Percentiles rank a stretch among this genome's conserved stretches.
These are phyloP conservation scores for Galerucella nymphaeae DNA, from an alignment of 2,888 invertebrate species.

Conservation along the genomic window DNA sequence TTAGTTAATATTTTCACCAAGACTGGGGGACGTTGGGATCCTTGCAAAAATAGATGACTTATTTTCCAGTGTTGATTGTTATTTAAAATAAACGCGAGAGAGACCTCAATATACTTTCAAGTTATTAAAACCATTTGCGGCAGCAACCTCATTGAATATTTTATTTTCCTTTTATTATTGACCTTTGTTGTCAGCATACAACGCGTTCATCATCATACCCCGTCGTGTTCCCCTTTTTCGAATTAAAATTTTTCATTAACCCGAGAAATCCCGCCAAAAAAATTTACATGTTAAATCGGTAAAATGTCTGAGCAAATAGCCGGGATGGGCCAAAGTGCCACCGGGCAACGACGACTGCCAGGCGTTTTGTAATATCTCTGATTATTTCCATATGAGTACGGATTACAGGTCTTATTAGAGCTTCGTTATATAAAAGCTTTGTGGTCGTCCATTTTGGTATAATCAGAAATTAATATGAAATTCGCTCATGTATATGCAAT, in stretches of 20 bases:
- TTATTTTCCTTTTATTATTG: conserved; percentile 33
- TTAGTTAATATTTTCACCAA: too few relatives aligned
- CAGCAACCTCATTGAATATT: conserved; percentile 27
- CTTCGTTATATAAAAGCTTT: conserved; percentile 66
- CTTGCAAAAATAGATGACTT: not conserved
- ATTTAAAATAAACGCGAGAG: conserved; percentile 7
- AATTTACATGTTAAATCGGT: conserved; percentile 51
- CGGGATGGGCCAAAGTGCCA: conserved; percentile 49
- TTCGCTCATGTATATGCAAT: conserved; percentile 67
- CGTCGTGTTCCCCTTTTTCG: conserved; percentile 29
- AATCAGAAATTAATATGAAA: conserved; percentile 68
- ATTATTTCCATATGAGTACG: conserved; percentile 64
- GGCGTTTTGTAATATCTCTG: conserved; percentile 60
- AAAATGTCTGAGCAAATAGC: conserved; percentile 49
- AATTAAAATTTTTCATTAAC: conserved; percentile 51
- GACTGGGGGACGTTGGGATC: too few relatives aligned
- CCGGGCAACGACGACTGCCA: conserved; percentile 43
- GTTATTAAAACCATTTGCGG: conserved; percentile 31
- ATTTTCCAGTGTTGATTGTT: not conserved
- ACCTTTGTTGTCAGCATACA: conserved; percentile 31
- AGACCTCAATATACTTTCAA: conserved; percentile 10
- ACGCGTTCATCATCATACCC: conserved; percentile 28
- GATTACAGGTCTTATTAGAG: conserved; percentile 66
- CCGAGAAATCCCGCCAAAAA: conserved; percentile 46
- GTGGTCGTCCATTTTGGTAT: conserved; percentile 65